Conservation (phyloP, 1,140 invertebrate genomes). For the Cyclargus thomasi region DNA sequence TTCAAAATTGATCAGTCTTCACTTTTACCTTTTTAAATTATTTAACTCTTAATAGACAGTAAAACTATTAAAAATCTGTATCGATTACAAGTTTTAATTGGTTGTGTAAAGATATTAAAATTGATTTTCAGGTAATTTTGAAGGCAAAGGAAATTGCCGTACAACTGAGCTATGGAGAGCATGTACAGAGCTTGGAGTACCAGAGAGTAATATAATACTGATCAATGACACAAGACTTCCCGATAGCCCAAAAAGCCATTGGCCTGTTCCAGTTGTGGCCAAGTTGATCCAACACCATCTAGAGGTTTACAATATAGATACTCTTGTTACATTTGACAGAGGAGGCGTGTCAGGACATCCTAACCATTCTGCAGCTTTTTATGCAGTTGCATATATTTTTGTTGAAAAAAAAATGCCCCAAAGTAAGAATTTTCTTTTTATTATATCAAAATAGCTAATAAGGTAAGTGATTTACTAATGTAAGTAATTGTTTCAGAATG, state of each 20-base stretch:
- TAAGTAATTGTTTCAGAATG: conserved; percentile 79
- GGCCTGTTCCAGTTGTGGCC: conserved; percentile 84
- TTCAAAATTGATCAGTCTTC: neutral
- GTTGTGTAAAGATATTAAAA: neutral
- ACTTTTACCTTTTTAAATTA: too few relatives aligned
- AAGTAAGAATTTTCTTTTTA: conserved; percentile 43
- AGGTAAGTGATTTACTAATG: conserved; percentile 4
- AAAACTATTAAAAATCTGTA: too few relatives aligned
- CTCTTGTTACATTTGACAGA: conserved; percentile 94
- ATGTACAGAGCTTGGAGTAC: conserved; percentile 86
- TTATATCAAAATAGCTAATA: too few relatives aligned
- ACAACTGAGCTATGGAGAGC: conserved; percentile 87
- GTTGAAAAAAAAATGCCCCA: conserved; percentile 83
- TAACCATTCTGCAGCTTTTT: conserved; percentile 91
- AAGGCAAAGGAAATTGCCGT: conserved; percentile 80
- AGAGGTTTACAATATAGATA: conserved; percentile 85
- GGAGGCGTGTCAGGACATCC: conserved; percentile 91
- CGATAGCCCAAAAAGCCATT: conserved; percentile 84
- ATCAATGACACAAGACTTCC: conserved; percentile 81
- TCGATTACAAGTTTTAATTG: too few relatives aligned
- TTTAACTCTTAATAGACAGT: too few relatives aligned
- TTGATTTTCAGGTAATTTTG: conserved; percentile 80
- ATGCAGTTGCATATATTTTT: conserved; percentile 84
- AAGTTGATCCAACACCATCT: conserved; percentile 83
- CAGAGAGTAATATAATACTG: conserved; percentile 83